Conservation (phyloP, 2,888 invertebrate species). For the Chymomyza amoena region DNA sequence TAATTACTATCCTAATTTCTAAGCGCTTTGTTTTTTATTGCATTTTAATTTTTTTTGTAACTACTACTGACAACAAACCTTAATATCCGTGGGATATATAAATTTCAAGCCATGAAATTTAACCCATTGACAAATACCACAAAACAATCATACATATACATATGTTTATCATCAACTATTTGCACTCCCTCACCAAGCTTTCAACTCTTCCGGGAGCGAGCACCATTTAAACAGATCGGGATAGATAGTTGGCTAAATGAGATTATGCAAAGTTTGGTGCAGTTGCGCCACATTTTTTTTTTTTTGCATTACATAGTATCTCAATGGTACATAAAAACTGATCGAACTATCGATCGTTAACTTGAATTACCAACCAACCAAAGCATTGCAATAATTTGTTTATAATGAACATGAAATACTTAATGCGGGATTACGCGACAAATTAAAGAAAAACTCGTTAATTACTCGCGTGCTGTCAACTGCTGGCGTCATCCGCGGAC, state of each 20-base stretch:
- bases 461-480: conserved; percentile 64
- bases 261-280: conserved; percentile 38
- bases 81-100: conserved; percentile 52
- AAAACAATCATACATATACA: conserved; percentile 8
- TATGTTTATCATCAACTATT: conserved; percentile 26
- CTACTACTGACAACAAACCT: conserved; percentile 16
- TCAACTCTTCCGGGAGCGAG: conserved; percentile 52
- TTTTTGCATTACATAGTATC: neutral
- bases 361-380: conserved; percentile 13
- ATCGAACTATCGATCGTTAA: conserved; percentile 31
- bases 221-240: conserved; percentile 7
- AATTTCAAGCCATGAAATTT: conserved; percentile 37
- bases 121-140: conserved; percentile 38
- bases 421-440: conserved; percentile 49
- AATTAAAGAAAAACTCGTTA: conserved; percentile 47
- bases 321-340: conserved; percentile 31
- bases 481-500: conserved; percentile 23
- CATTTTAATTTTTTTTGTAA: conserved; percentile 18
- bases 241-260: conserved; percentile 9
- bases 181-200: conserved; percentile 16
- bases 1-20: too few relatives aligned
- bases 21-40: neutral
- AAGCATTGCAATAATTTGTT: conserved; percentile 58
- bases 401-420: conserved; percentile 48
- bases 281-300: conserved; percentile 40